phyloP scores from a whole-genome alignment of 1,140 invertebrate genomes.

The Ephestia elutella region DNA sequence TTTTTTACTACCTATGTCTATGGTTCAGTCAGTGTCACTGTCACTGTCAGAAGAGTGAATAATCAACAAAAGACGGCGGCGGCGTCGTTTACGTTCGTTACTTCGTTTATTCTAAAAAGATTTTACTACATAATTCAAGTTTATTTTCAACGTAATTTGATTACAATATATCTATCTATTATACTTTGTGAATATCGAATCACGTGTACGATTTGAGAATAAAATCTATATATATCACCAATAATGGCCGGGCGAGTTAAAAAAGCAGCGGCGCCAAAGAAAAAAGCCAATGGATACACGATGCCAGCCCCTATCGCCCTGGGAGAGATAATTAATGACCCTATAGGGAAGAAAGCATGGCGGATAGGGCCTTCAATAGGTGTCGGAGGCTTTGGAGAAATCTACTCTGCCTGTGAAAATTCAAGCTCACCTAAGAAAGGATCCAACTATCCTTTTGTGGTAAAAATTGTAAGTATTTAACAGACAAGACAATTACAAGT shows the following conservation, averaged over 20 bases:
- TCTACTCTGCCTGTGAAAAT: constrained; percentile 84
- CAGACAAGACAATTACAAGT: no score
- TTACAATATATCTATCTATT: neutral
- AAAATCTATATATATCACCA: constrained; percentile 3
- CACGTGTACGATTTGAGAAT: neutral
- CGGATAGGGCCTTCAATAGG: constrained; percentile 90
- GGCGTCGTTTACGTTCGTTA: neutral
- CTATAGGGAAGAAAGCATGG: constrained; percentile 84
- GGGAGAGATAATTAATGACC: constrained; percentile 85
- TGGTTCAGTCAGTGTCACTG: no score
- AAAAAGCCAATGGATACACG: constrained; percentile 80
- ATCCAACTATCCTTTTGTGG: constrained; percentile 78
- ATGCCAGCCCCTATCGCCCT: constrained; percentile 83
- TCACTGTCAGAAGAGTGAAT: no score
- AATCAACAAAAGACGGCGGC: neutral
- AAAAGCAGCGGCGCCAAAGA: constrained; percentile 73
- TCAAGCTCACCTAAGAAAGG: constrained; percentile 67
- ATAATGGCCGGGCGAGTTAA: constrained; percentile 52
- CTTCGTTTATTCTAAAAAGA: neutral
- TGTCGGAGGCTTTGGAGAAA: constrained; percentile 94
- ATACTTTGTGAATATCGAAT: neutral
- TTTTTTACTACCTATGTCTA: no score
- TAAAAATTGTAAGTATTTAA: constrained; percentile 83
- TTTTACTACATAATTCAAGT: neutral
- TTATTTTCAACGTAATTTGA: neutral